Base-by-base conservation (phyloP, 2,888 invertebrate genomes). In the Tetranychus piercei region DNA sequence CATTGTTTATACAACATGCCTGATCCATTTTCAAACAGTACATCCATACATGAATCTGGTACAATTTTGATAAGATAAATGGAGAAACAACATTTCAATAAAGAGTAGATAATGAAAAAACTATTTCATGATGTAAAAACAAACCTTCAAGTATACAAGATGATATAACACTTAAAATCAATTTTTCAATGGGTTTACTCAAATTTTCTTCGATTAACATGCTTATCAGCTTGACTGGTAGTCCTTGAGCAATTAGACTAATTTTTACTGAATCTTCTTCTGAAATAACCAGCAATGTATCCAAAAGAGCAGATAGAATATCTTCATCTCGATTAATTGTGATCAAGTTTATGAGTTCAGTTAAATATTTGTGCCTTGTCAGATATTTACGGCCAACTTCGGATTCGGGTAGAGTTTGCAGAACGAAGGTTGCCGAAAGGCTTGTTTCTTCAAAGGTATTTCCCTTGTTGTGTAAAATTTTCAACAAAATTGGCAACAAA, bases 11-110 rank as follows among this genome's bases (percentile, higher is more conserved):
- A 93, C 11, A 88, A 88, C 78, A 85, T 84, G 0, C 91, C 90
- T n/a, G 86, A 83, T 0, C 90, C 89, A 73, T 88, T 86, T 70
- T 87, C 86, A 82, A 91, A 94, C n/a, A 93, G 84, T 74, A 87
- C 84, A 78, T 89, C 87, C 92, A 94, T 93, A 74, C 92, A 90
- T 79, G 89, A 89, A 84, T 93, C 93, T 92, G 80, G 22, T 70
- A 69, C 44, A 67, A 75, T n/a, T n/a, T 44, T 22, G 73, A 74
- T 71, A 22, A 76, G 18, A 34, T 71, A 70, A 64, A 71, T n/a
- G n/a, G 15, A 11, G n/a, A 44, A 43, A 44, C 18, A 71, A 75
- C 20, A 44, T 15, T 34, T 64, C n/a, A 69, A 23, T 71, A 22
- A 65, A 74, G 18, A 74, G 4, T 11, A 73, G 18, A 73, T 15